Percentiles rank a stretch among this genome's conserved stretches.
These are phyloP conservation scores for Sebastes steindachneri DNA, from an alignment of 2,797 vertebrate species.

Conservation along the genomic window DNA sequence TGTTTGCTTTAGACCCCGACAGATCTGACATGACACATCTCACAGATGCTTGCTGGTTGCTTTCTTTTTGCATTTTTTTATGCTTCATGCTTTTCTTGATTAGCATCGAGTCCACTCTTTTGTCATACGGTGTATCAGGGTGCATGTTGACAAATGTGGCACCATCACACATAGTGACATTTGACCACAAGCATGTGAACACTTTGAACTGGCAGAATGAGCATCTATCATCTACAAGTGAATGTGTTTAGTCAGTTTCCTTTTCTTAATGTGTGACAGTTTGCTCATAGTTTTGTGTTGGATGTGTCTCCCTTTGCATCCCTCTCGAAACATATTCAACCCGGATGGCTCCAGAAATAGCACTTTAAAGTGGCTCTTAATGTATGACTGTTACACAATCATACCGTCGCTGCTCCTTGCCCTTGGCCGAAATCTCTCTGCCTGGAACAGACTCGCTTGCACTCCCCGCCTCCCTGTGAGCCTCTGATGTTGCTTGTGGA, in stretches of 20 bases:
- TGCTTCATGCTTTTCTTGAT: not conserved
- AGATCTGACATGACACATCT: not conserved
- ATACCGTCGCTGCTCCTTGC: slow-evolving; percentile 47
- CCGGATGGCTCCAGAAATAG: slow-evolving; percentile 64
- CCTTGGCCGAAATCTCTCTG: slow-evolving; percentile 64
- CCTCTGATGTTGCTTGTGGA: slow-evolving; percentile 55
- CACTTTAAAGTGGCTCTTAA: slow-evolving; percentile 71
- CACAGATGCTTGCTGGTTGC: not conserved
- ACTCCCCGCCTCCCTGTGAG: slow-evolving; percentile 33
- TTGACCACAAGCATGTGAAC: slow-evolving; percentile 13
- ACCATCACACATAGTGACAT: not conserved
- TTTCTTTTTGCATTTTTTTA: not conserved
- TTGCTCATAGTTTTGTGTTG: not conserved
- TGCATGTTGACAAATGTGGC: slow-evolving; percentile 18
- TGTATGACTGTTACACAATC: slow-evolving; percentile 66
- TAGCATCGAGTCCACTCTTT: not conserved
- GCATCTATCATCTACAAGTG: not conserved
- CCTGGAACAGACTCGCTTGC: slow-evolving; percentile 35
- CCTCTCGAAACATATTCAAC: slow-evolving; percentile 18
- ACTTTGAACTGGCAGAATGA: not conserved
- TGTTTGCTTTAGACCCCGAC: not conserved
- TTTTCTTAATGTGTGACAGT: not conserved
- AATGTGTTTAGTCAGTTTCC: not conserved
- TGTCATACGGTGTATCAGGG: not conserved
- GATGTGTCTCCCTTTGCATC: slow-evolving; percentile 6